Evolutionary conservation across 2,113 vertebrate species (phyloP), one percentile per base, ranked within the genome.

Genomic region (Baryphthengus martii): DNA sequence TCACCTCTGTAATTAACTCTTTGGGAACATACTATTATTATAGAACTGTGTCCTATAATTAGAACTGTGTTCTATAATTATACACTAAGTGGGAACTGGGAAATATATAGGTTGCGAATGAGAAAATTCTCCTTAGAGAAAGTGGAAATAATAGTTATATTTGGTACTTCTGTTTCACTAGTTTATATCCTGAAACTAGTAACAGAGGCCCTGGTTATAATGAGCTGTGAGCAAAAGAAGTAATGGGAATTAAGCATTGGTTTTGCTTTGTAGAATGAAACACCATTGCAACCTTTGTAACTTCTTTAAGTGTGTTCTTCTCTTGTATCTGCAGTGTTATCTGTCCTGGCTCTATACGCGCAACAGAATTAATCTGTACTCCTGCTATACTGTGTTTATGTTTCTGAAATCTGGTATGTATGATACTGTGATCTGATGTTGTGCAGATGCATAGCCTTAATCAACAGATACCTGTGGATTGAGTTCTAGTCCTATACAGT

Each of bases 371-470:
- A 14, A 31, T 33, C 19, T 15, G 5, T 35, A 26, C 50, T 89
- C 15, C 3, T 83, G 3, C 55, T 37, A 33, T 17, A 42, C 25
- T 0, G 2, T 52, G 18, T 45, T 56, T 56, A 9, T 1, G 0
- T 80, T 45, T 67, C n/a, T 79, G 45, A 26, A 53, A 20, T 23
- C 45, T 47, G 40, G 7, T 5, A 1, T 40, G 17, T 59, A 40
- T 28, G 26, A 44, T 50, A 11, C 17, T 11, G 50, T 63, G 65
- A 63, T 50, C 13, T 56, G 35, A 24, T 49, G n/a, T 11, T n/a
- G n/a, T n/a, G 26, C 49, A 56, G 56, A 37, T 2, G 1, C 35
- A 3, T 17, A 47, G 10, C 25, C 45, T 35, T 68, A 71, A 21
- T 16, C 8, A 15, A 5, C 56, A 42, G 33, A 10, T 81, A 9